Percentiles rank a stretch among this genome's conserved stretches.
Evolutionary conservation across 2,888 invertebrate genomes (phyloP).

Genomic region (Trypoxylon attenuatum): DNA sequence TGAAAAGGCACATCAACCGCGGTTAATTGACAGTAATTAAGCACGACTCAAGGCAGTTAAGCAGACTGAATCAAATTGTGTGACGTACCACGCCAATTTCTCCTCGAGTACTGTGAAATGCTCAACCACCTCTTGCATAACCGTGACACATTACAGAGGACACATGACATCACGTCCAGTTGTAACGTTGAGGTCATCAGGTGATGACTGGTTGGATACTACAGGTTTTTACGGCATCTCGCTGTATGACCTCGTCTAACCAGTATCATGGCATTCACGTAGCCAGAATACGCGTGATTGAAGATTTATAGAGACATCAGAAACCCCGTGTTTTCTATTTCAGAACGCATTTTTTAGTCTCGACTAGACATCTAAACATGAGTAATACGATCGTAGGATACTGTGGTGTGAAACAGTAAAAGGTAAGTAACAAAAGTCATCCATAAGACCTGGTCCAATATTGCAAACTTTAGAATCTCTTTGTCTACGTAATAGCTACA

Average conservation of each 20-base stretch:
- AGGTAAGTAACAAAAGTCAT: too few relatives aligned
- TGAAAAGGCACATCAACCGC: background rate
- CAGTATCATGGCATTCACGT: too few relatives aligned
- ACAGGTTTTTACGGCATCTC: slow-evolving; percentile 40
- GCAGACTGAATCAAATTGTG: slow-evolving; percentile 7
- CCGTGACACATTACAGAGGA: slow-evolving; percentile 44
- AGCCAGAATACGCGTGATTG: too few relatives aligned
- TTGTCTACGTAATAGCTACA: too few relatives aligned
- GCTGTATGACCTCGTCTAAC: background rate
- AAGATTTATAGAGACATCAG: too few relatives aligned
- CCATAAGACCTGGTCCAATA: too few relatives aligned
- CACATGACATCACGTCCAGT: slow-evolving; percentile 61
- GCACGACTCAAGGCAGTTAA: slow-evolving; percentile 21
- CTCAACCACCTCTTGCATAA: slow-evolving; percentile 53
- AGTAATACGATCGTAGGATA: too few relatives aligned
- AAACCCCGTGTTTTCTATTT: too few relatives aligned
- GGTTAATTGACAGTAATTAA: slow-evolving; percentile 8
- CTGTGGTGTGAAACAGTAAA: too few relatives aligned
- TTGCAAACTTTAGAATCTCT: too few relatives aligned
- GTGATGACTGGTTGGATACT: slow-evolving; percentile 41
- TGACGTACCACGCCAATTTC: background rate
- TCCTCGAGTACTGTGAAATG: slow-evolving; percentile 13
- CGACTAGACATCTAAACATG: too few relatives aligned
- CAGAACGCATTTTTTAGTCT: too few relatives aligned
- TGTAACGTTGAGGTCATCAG: slow-evolving; percentile 55